Conservation (phyloP, 2,888 invertebrate species). For the Acanthosepion lycidas region DNA sequence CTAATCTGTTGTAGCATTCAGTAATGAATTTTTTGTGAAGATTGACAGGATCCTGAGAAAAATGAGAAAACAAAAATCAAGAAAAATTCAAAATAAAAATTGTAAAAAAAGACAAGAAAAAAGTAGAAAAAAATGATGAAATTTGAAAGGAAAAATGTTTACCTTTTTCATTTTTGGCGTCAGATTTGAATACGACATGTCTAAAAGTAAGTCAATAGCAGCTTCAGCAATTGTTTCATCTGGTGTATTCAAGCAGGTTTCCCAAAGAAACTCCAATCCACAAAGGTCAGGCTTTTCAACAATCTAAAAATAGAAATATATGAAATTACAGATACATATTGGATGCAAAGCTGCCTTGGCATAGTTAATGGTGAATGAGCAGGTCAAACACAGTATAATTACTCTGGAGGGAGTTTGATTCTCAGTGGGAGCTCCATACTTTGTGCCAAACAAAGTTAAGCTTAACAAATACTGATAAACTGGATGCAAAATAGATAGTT, state of each 20-base stretch:
- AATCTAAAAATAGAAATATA: slow-evolving; percentile 60
- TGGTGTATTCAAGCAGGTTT: slow-evolving; percentile 75
- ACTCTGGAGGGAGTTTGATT: too few relatives aligned
- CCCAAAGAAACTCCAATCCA: slow-evolving; percentile 77
- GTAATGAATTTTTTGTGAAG: slow-evolving; percentile 76
- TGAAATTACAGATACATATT: too few relatives aligned
- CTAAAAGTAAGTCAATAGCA: slow-evolving; percentile 75
- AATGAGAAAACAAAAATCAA: not conserved
- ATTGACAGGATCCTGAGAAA: slow-evolving; percentile 71
- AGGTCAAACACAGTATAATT: too few relatives aligned
- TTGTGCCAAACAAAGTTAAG: too few relatives aligned
- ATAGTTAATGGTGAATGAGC: not conserved
- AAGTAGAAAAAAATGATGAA: not conserved
- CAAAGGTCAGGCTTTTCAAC: slow-evolving; percentile 75
- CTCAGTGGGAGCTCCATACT: too few relatives aligned
- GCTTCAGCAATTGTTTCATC: slow-evolving; percentile 74
- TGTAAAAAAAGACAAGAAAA: not conserved
- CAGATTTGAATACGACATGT: slow-evolving; percentile 74
- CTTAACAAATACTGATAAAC: too few relatives aligned
- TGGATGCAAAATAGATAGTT: too few relatives aligned
- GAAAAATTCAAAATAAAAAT: not conserved
- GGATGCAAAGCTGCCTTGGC: too few relatives aligned
- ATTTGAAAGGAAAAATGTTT: not conserved
- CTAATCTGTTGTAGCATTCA: slow-evolving; percentile 76
- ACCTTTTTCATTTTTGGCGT: slow-evolving; percentile 74